Evolutionary conservation across 2,888 invertebrate genomes (phyloP), one percentile per base, ranked within the genome.

Genomic region (Orchesella flavescens): DNA sequence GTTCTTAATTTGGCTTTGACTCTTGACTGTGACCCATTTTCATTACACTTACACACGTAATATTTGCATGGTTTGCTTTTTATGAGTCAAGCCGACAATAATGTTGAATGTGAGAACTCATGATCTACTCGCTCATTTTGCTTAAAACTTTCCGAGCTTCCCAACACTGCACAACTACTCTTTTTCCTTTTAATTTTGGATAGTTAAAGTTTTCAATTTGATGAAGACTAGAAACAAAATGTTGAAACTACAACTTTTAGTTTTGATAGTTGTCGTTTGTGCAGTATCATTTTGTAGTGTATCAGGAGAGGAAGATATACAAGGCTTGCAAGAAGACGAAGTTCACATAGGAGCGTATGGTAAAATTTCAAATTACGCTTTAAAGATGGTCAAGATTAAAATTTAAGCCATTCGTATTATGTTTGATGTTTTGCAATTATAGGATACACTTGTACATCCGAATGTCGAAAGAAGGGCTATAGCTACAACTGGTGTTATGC

Each of bases 401-500:
- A n/a, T 43, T 68, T 17, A 15, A 44, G 57, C 24, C 7, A 43
- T 3, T n/a, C n/a, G n/a, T n/a, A n/a, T n/a, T n/a, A n/a, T n/a
- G n/a, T n/a, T n/a, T n/a, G n/a, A n/a, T n/a, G n/a, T n/a, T n/a
- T n/a, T n/a, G n/a, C n/a, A n/a, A n/a, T n/a, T n/a, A n/a, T n/a
- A 84, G 84, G 84, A 1, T 84, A 82, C 43, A 82, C 74, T 57
- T 84, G 84, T 21, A 77, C 82, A 17, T 73, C 73, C 2, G 74
- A 77, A 57, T 84, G 84, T 57, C 82, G 78, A 23, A 84, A 80
- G 68, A 55, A 21, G 15, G 84, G 76, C 3, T 83, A 76, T 63
- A 83, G 72, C 43, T 76, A 76, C 34, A 78, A 61, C 34, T 78
- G 83, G 83, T 84, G 84, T 69, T 74, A 84, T 43, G 84, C 84